Evolutionary conservation across 2,797 vertebrate species (phyloP).

Genomic region (Melanotaenia maccullochi): DNA sequence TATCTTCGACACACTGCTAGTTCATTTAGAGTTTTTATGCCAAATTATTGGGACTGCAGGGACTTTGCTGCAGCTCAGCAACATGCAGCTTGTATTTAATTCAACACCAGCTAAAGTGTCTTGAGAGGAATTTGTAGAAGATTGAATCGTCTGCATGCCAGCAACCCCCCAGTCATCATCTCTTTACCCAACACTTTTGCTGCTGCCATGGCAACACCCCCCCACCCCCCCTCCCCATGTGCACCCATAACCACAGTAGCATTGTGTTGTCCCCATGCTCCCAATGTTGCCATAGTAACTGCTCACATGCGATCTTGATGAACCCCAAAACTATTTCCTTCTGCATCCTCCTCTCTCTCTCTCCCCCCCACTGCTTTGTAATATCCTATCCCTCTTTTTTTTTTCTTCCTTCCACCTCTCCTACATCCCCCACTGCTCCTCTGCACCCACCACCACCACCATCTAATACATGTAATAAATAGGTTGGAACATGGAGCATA

Average conservation of each 20-base stretch:
- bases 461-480: background rate
- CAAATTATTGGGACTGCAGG: background rate
- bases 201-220: conserved; percentile 67
- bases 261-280: conserved; percentile 66
- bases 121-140: conserved; percentile 52
- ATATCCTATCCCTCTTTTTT: conserved; percentile 27
- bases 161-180: conserved; percentile 37
- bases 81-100: conserved; percentile 41
- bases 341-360: conserved; percentile 20
- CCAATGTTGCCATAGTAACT: conserved; percentile 49
- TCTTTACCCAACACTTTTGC: conserved; percentile 42
- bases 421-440: conserved; percentile 2
- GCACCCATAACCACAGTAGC: conserved; percentile 16
- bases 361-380: conserved; percentile 34
- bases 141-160: conserved; percentile 50
- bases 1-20: background rate
- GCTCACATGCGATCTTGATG: conserved; percentile 44
- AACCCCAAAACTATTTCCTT: conserved; percentile 56
- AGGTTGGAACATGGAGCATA: background rate
- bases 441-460: conserved; percentile 8
- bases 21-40: conserved; percentile 1
- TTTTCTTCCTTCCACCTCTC: conserved; percentile 16
- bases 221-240: conserved; percentile 13
- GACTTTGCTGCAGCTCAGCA: conserved; percentile 15
- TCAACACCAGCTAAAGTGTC: conserved; percentile 50